Percentiles rank a stretch among this genome's conserved stretches.
phyloP scores from a whole-genome alignment of 1,140 invertebrate genomes.

The Bombus turneri region DNA sequence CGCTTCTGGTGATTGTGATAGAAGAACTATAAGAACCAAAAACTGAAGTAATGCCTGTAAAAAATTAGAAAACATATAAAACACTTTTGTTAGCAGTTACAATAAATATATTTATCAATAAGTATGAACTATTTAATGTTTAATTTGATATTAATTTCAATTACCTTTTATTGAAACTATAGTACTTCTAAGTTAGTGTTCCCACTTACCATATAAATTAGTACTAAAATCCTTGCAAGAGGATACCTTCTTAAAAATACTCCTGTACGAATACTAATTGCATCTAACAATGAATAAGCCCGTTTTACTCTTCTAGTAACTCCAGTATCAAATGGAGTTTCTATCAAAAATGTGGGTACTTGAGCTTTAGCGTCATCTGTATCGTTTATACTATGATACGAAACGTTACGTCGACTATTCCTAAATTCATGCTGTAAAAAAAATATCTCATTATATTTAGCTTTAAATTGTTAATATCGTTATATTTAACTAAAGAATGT shows the following conservation, averaged over 20 bases:
- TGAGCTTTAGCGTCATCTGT: conserved; percentile 88
- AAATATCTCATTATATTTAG: background rate
- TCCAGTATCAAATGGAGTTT: conserved; percentile 90
- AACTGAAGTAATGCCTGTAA: conserved; percentile 87
- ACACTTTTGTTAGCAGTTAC: conserved; percentile 25
- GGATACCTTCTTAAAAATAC: conserved; percentile 92
- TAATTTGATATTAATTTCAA: background rate
- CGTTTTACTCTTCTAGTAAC: conserved; percentile 90
- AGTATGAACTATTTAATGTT: background rate
- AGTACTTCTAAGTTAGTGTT: conserved; percentile 7
- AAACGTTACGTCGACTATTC: conserved; percentile 76
- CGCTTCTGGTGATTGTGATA: conserved; percentile 87
- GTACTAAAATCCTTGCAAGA: conserved; percentile 89
- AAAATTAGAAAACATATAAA: conserved; percentile 55
- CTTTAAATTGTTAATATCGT: background rate
- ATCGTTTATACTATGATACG: conserved; percentile 84
- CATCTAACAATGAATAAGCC: conserved; percentile 90
- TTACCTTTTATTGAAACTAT: conserved; percentile 1
- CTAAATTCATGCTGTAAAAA: conserved; percentile 82
- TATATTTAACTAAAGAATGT: conserved; percentile 2
- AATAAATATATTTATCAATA: background rate
- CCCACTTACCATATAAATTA: conserved; percentile 87
- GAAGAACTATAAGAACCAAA: conserved; percentile 88
- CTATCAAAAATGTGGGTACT: conserved; percentile 88
- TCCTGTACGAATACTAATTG: conserved; percentile 89